phyloP scores from a whole-genome alignment of 1,140 invertebrate genomes.

The Pseudachorutes palmiensis region DNA sequence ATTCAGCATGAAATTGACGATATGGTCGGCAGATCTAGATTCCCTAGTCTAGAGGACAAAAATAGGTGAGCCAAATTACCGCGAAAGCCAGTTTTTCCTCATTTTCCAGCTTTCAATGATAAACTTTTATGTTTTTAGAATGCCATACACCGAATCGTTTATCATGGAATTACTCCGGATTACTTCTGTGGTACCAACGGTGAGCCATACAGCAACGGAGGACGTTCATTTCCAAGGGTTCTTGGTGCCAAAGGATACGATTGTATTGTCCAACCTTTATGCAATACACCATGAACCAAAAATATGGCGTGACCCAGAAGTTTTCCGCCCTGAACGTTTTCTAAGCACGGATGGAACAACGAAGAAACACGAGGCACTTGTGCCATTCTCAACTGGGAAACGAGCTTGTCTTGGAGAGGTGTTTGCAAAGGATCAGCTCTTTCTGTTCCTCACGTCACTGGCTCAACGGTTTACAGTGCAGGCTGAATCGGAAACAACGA shows the following conservation, averaged over 20 bases:
- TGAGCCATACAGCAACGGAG: not conserved
- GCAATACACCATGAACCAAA: slow-evolving; percentile 62
- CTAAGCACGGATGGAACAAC: slow-evolving; percentile 54
- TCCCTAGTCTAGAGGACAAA: slow-evolving; percentile 15
- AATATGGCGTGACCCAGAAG: slow-evolving; percentile 59
- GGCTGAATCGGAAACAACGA: too few relatives aligned
- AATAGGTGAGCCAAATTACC: too few relatives aligned
- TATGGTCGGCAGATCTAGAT: slow-evolving; percentile 13
- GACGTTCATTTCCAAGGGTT: slow-evolving; percentile 47
- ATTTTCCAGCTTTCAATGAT: too few relatives aligned
- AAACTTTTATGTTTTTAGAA: not conserved
- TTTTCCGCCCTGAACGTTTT: slow-evolving; percentile 69
- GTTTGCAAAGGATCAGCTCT: not conserved
- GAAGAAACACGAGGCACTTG: slow-evolving; percentile 49
- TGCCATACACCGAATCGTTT: slow-evolving; percentile 1
- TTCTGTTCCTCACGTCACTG: too few relatives aligned
- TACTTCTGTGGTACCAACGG: not conserved
- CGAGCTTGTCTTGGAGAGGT: not conserved
- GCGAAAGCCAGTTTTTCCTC: too few relatives aligned
- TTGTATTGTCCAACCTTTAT: slow-evolving; percentile 72
- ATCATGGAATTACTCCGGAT: slow-evolving; percentile 7
- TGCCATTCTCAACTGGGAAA: slow-evolving; percentile 65
- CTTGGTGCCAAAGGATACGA: slow-evolving; percentile 65
- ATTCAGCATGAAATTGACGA: slow-evolving; percentile 21
- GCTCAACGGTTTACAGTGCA: too few relatives aligned